Conservation (phyloP, 2,888 invertebrate genomes). For the Andrena fulva region DNA sequence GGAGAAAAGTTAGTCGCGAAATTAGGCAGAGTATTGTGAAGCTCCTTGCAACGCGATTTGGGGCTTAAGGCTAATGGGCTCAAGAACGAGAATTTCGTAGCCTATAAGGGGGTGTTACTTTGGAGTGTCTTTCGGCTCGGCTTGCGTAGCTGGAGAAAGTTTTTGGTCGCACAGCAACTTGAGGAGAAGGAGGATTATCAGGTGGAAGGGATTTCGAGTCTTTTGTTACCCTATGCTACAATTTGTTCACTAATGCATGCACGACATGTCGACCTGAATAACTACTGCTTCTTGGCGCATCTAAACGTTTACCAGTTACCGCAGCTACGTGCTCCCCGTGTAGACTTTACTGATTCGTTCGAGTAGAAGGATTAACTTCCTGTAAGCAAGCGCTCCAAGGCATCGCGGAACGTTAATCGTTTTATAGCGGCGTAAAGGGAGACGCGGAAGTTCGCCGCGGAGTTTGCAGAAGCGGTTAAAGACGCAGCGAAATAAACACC, state of each 20-base stretch:
- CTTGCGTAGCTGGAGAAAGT: too few species aligned
- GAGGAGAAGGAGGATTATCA: too few species aligned
- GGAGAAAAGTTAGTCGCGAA: background rate
- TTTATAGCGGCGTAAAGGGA: background rate
- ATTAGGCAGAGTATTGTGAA: background rate
- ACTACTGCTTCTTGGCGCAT: too few species aligned
- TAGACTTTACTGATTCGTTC: background rate
- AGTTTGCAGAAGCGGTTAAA: conserved; percentile 2
- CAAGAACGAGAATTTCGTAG: too few species aligned
- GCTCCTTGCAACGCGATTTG: background rate
- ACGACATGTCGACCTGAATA: background rate
- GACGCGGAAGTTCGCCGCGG: background rate
- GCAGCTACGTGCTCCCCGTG: background rate
- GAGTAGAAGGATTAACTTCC: conserved; percentile 14
- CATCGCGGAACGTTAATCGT: conserved; percentile 20
- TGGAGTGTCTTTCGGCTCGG: too few species aligned
- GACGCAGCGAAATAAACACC: conserved; percentile 27
- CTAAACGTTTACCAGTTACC: background rate
- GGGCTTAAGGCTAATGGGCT: background rate
- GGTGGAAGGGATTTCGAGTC: too few species aligned
- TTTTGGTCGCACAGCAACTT: too few species aligned
- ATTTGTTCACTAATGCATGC: background rate
- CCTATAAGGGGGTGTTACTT: too few species aligned
- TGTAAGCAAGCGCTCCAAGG: background rate
- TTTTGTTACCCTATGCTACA: too few species aligned